phyloP scores from a whole-genome alignment of 2,113 vertebrate species.

The Meriones unguiculatus region DNA sequence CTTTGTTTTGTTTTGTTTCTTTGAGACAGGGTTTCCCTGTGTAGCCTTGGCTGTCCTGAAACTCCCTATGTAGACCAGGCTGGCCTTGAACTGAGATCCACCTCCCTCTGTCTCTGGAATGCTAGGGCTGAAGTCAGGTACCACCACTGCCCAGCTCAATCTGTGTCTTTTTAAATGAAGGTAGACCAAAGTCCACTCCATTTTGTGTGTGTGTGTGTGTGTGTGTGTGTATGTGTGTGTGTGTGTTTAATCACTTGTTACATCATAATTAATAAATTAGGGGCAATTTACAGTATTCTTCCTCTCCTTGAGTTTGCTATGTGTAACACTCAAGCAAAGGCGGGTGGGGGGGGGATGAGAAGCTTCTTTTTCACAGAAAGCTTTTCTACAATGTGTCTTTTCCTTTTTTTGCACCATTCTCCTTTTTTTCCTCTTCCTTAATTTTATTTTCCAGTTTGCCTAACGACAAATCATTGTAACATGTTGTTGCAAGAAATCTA shows the following conservation, averaged over 20 bases:
- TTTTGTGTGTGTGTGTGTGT: too few species aligned
- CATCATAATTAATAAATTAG: background rate
- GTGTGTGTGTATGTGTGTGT: too few species aligned
- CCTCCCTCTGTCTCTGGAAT: background rate
- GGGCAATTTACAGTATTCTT: background rate
- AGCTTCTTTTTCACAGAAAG: conserved; percentile 23
- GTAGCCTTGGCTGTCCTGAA: background rate
- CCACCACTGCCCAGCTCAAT: background rate
- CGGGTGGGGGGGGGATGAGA: background rate
- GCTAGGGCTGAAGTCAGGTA: background rate
- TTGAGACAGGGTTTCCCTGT: background rate
- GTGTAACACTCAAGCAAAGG: background rate
- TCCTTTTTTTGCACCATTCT: background rate
- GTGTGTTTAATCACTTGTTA: background rate
- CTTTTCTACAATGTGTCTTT: background rate
- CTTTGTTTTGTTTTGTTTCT: background rate
- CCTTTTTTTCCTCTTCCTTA: background rate
- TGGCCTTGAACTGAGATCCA: background rate
- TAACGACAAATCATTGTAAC: background rate
- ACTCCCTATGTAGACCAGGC: background rate
- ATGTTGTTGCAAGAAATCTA: background rate
- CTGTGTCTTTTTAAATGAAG: too few species aligned
- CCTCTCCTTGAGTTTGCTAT: background rate
- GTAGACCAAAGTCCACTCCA: too few species aligned
- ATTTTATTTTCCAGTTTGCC: conserved; percentile 28